Evolutionary conservation across 2,113 vertebrate species (phyloP).

Genomic region (Marmota monax): DNA sequence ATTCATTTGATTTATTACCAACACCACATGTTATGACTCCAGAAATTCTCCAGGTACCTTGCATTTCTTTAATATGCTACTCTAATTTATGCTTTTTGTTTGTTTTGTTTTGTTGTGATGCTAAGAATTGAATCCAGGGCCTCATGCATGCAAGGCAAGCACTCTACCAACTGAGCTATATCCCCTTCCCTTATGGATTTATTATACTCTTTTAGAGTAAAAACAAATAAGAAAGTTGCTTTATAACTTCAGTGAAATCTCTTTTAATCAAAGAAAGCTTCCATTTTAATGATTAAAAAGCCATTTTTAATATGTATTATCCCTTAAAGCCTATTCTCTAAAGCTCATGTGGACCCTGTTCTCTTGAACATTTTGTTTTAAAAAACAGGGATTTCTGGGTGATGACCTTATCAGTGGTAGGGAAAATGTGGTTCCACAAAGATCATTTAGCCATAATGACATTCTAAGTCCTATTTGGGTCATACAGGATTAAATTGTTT

Average conservation of each 20-base stretch:
- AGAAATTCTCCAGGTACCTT: not conserved
- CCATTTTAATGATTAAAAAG: slow-evolving; percentile 36
- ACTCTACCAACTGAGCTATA: too few relatives aligned
- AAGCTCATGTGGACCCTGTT: not conserved
- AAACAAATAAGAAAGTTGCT: slow-evolving; percentile 23
- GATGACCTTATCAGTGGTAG: not conserved
- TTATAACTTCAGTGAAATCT: not conserved
- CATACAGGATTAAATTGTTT: slow-evolving; percentile 42
- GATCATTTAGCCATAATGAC: slow-evolving; percentile 39
- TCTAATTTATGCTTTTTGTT: not conserved
- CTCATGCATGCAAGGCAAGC: too few relatives aligned
- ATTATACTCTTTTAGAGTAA: slow-evolving; percentile 36
- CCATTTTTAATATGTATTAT: not conserved
- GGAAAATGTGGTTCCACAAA: not conserved
- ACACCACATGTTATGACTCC: not conserved
- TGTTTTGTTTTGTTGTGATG: too few relatives aligned
- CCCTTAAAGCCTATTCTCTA: slow-evolving; percentile 4
- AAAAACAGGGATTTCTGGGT: slow-evolving; percentile 16
- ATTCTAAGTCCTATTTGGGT: slow-evolving; percentile 61
- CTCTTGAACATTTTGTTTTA: slow-evolving; percentile 45
- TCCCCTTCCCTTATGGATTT: not conserved
- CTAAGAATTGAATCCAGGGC: too few relatives aligned
- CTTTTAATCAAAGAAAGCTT: not conserved
- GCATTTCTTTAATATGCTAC: slow-evolving; percentile 22
- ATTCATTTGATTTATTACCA: slow-evolving; percentile 60